Evolutionary conservation across 2,888 invertebrate genomes (phyloP), one percentile per base, ranked within the genome.

Genomic region (Macrophya alboannulata): DNA sequence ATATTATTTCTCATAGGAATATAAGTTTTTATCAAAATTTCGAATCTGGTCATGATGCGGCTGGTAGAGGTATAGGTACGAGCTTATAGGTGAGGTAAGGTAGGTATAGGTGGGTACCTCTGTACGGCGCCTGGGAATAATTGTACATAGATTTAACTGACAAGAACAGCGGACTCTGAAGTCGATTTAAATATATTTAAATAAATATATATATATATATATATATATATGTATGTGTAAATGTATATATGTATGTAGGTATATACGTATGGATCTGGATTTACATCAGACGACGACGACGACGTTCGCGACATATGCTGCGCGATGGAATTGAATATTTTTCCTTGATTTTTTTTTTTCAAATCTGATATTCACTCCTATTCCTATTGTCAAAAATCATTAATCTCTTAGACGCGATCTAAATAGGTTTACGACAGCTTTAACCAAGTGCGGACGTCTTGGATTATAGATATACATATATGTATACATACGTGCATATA

Each of bases 121-220:
- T 21, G 37, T 12, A 37, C 15, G 68, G 68, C 68, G 37, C 37
- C 17, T 17, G 68, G 37, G 37, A 68, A 37, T 68, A 68, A 68
- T 68, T 68, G 68, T 68, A 55, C 55, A 31, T 62, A 68, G 68
- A 68, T 68, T 68, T 37, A 68, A 25, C 68, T 31, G 68, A 68
- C 37, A 31, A 37, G 68, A 37, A 37, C 31, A 68, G 37, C 37
- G 37, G 25, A 37, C 68, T 68, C 68, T 68, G 37, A 37, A 68
- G 31, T 68, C 37, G 37, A 68, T 68, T 68, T 68, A 37, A 68
- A 68, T 68, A 68, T 68, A 68, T 68, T 68, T 31, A 68, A 68
- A 68, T 68, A 15, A 62, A 25, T 37, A 37, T 37, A 31, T 68
- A 17, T 37, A 15, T 12, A 68, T 37, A 37, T 68, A 37, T 31